Evolutionary conservation across 37 sponge, comb jelly and placozoan genomes (phyloP), one percentile per base, ranked within the genome.

Genomic region (Mnemiopsis leidyi): DNA sequence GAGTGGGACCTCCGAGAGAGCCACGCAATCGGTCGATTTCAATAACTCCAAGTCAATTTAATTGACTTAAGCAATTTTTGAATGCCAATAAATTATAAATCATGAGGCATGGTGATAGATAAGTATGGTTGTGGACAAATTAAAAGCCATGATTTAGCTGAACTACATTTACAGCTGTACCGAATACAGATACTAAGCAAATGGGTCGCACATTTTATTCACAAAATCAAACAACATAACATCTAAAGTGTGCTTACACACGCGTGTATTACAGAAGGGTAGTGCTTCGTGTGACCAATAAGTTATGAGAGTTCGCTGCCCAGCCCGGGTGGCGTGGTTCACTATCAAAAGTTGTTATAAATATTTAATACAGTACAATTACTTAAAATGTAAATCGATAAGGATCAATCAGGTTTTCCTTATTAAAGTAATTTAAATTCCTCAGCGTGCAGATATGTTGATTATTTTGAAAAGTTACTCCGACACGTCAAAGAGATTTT

Each of bases 121-220:
- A n/a, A n/a, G n/a, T n/a, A n/a, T n/a, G n/a, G n/a, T n/a, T n/a
- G n/a, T n/a, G n/a, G n/a, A n/a, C n/a, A n/a, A n/a, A n/a, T n/a
- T n/a, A n/a, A n/a, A n/a, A n/a, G n/a, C n/a, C n/a, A n/a, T n/a
- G n/a, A n/a, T 48, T 48, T 48, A 85, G 90, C 90, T 85, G 90
- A 85, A 85, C 90, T 85, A 85, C 90, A 85, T 85, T 85, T 26
- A 85, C 90, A 85, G 90, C 90, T 32, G 79, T 77, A 77, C 90
- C 61, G 39, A 40, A 85, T 40, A 85, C 90, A 31, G 79, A 31
- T 77, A 31, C 32, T 31, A 77, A 77, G 79, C 79, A 77, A 77
- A 32, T 71, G 73, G 73, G 30, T 18, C 73, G 30, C 30, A 18
- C 30, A 71, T 32, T 77, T 31, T 77, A 77, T 77, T 77, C 79